These are phyloP conservation scores for Dryobates pubescens DNA, from an alignment of 2,797 vertebrate species.

Conservation along the genomic window DNA sequence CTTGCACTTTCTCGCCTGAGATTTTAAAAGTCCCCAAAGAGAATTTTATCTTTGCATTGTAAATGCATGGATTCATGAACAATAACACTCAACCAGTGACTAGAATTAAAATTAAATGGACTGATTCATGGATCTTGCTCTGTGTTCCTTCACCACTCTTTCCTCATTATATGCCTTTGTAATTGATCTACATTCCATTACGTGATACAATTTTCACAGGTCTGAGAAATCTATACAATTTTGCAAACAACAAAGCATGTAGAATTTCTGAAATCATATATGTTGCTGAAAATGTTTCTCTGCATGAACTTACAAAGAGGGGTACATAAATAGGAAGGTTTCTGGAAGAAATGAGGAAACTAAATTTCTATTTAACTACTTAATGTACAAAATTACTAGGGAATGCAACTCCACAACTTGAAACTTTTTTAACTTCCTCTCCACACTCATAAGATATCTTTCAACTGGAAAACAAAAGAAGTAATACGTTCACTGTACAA, in stretches of 20 bases:
- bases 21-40: not conserved
- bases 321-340: not conserved
- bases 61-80: not conserved
- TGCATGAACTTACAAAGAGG: not conserved
- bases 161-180: not conserved
- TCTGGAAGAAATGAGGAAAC: not conserved
- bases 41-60: not conserved
- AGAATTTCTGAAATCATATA: not conserved
- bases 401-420: accelerated
- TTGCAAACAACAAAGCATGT: not conserved
- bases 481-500: not conserved
- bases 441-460: not conserved
- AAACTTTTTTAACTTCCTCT: not conserved
- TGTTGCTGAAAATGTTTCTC: not conserved
- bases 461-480: not conserved
- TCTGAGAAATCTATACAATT: not conserved
- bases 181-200: not conserved
- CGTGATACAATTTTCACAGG: not conserved
- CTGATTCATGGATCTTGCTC: not conserved
- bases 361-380: not conserved
- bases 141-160: not conserved
- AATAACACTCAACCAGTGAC: not conserved
- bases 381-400: not conserved
- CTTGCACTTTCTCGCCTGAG: not conserved
- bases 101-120: not conserved